Evolutionary conservation across 1,140 invertebrate genomes (phyloP).

Genomic region (Chrysopa pallens): DNA sequence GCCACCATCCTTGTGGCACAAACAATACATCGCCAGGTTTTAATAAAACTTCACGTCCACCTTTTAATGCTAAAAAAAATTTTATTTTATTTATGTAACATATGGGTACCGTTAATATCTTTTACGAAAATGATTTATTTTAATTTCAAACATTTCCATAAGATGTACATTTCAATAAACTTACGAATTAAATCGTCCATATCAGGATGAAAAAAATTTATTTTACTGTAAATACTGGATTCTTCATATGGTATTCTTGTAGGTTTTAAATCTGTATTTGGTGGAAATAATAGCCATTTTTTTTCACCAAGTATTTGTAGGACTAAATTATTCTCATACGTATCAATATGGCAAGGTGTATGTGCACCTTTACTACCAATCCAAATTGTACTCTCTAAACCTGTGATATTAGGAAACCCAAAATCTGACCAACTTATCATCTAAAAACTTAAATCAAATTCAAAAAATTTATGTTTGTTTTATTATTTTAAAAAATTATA

Average conservation of each 20-base stretch:
- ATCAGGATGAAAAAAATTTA: constrained; percentile 54
- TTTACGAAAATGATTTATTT: constrained; percentile 6
- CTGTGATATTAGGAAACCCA: constrained; percentile 50
- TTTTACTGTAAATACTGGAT: constrained; percentile 80
- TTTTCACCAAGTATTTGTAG: constrained; percentile 84
- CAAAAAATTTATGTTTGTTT: background rate
- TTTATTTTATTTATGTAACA: background rate
- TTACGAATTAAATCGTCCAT: constrained; percentile 16
- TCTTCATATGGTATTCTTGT: constrained; percentile 92
- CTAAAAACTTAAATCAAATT: background rate
- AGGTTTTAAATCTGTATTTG: constrained; percentile 51
- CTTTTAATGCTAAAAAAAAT: constrained; percentile 22
- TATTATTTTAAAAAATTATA: background rate
- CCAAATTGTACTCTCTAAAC: constrained; percentile 69
- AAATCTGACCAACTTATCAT: constrained; percentile 40
- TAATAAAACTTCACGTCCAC: constrained; percentile 41
- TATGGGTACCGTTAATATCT: constrained; percentile 11
- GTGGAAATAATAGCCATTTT: constrained; percentile 84
- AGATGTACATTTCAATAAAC: constrained; percentile 5
- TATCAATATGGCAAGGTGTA: constrained; percentile 87
- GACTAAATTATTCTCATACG: constrained; percentile 86
- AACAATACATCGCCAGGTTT: constrained; percentile 72
- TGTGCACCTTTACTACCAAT: constrained; percentile 73
- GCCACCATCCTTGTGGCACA: constrained; percentile 89
- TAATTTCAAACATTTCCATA: constrained; percentile 9